Evolutionary conservation across 2,113 vertebrate species (phyloP), one percentile per base, ranked within the genome.

Genomic region (Ammospiza nelsoni): DNA sequence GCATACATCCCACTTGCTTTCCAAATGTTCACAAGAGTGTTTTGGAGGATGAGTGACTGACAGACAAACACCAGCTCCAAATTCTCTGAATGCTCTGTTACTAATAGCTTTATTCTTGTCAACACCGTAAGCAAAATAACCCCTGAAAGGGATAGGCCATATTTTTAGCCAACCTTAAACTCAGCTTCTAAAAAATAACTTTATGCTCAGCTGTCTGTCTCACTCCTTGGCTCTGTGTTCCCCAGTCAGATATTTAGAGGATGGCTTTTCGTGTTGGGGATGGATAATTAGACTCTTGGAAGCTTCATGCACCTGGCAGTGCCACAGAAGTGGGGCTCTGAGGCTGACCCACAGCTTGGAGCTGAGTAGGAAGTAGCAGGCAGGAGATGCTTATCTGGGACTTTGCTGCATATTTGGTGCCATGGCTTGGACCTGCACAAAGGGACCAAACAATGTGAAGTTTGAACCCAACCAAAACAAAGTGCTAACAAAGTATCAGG

Each of bases 151-250:
- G 79, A 77, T 62, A 86, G 85, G 90, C 78, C 68, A 6, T 94
- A 93, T 95, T 95, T 95, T 95, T 97, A 96, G 94, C 71, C 87
- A 94, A 67, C 85, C 59, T 93, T 86, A 90, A 95, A 88, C 68
- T 80, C 52, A 20, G 55, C 63, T 85, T 83, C 79, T 71, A 74
- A 91, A 91, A 95, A 77, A 44, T 6, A 80, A 61, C 41, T 76
- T 73, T 77, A 13, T 59, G 43, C 39, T 91, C 75, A 89, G 66
- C 54, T 82, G 43, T 44, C 46, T 85, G 49, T 84, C 94, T 94
- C 55, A 4, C 67, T 95, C 39, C 63, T 69, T 71, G 87, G 51
- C 69, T 87, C 67, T 1, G 1, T 8, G 18, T 90, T 85, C 59
- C 75, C 66, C 52, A 33, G 27, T 65, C 44, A 79, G 66, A 37